Percentiles rank a stretch among this genome's conserved stretches.
Evolutionary conservation across 2,888 invertebrate genomes (phyloP).

Genomic region (Crioceris asparagi): DNA sequence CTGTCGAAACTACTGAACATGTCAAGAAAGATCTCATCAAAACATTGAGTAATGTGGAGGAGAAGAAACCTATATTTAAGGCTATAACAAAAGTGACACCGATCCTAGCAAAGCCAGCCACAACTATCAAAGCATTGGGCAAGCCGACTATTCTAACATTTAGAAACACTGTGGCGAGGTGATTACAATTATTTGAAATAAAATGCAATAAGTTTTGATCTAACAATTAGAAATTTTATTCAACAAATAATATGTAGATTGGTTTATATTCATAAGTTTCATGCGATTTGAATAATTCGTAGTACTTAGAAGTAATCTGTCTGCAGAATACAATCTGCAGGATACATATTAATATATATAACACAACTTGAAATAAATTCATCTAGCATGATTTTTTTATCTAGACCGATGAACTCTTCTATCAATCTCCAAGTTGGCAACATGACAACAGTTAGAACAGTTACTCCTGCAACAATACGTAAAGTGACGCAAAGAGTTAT

Average conservation of each 20-base stretch:
- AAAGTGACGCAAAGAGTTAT: constrained; percentile 8
- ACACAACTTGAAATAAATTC: too few relatives aligned
- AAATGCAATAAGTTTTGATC: too few relatives aligned
- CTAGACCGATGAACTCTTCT: too few relatives aligned
- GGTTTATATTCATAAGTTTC: too few relatives aligned
- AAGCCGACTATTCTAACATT: constrained; percentile 27
- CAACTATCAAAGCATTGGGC: constrained; percentile 26
- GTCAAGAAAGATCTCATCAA: constrained; percentile 57
- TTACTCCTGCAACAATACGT: constrained; percentile 16
- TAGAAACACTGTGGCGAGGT: constrained; percentile 25
- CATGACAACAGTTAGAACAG: constrained; percentile 23
- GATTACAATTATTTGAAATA: too few relatives aligned
- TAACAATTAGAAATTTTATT: constrained; percentile 24
- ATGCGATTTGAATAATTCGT: too few relatives aligned
- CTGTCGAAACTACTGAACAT: constrained; percentile 20
- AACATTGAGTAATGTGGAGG: constrained; percentile 40
- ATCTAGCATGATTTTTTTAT: too few relatives aligned
- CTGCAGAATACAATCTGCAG: too few relatives aligned
- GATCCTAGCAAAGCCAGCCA: constrained; percentile 31
- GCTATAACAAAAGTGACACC: constrained; percentile 34
- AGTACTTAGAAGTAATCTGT: too few relatives aligned
- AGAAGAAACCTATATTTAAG: constrained; percentile 26
- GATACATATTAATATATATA: too few relatives aligned
- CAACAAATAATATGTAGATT: too few relatives aligned
- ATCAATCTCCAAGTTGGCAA: constrained; percentile 29